Conservation (phyloP, 2,888 invertebrate genomes). For the Philaethria dido region DNA sequence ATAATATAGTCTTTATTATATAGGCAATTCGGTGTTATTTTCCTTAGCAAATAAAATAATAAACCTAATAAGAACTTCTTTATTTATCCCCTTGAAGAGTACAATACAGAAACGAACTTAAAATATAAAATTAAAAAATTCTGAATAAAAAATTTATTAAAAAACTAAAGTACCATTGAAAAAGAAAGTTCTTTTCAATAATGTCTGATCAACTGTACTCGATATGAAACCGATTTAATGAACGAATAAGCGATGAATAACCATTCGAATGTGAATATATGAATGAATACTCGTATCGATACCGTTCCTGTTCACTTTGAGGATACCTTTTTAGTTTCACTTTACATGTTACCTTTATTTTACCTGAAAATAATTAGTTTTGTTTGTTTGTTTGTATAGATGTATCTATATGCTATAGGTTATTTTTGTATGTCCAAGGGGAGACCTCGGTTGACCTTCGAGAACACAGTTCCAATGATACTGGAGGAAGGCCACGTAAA, state of each 20-base stretch:
- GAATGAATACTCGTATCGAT: constrained; percentile 48
- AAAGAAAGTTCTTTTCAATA: constrained; percentile 30
- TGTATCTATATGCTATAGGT: no score
- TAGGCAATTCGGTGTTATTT: background rate
- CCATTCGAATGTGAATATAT: constrained; percentile 63
- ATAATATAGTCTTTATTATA: background rate
- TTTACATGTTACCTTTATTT: constrained; percentile 15
- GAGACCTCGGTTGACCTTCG: no score
- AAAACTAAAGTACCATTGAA: constrained; percentile 22
- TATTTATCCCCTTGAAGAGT: background rate
- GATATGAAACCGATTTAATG: constrained; percentile 66
- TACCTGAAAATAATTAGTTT: constrained; percentile 8
- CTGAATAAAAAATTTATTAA: constrained; percentile 7
- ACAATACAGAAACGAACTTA: constrained; percentile 8
- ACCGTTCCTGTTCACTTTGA: constrained; percentile 64
- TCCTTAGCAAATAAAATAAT: background rate
- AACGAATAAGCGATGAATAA: constrained; percentile 61
- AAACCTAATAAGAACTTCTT: background rate
- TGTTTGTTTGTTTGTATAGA: no score
- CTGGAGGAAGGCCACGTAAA: no score
- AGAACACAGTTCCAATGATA: no score
- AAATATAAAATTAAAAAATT: constrained; percentile 13
- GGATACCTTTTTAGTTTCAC: constrained; percentile 40
- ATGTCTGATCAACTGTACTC: constrained; percentile 52
- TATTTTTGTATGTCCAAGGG: no score